These are phyloP conservation scores for Orthonyx spaldingii DNA, from an alignment of 2,113 vertebrate species.

Conservation along the genomic window DNA sequence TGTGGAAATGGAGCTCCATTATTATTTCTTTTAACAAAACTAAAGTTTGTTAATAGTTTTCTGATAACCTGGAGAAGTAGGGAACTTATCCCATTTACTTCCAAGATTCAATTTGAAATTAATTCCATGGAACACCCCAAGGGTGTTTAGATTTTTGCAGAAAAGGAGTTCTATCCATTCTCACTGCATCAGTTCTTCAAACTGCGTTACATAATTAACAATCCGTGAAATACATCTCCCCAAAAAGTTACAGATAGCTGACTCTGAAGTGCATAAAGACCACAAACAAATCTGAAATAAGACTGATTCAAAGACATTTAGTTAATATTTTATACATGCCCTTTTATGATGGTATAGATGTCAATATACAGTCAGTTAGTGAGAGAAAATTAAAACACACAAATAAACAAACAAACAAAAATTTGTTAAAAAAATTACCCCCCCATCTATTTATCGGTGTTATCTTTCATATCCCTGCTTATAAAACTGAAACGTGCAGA, in stretches of 20 bases:
- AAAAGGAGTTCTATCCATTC: constrained; percentile 1
- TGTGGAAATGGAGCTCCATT: constrained; percentile 3
- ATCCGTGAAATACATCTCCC: constrained; percentile 53
- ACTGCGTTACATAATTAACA: constrained; percentile 58
- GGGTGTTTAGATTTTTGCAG: constrained; percentile 29
- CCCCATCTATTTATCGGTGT: neutral
- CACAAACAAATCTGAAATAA: neutral
- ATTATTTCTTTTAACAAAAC: constrained; percentile 32
- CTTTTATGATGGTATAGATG: neutral
- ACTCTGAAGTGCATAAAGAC: constrained; percentile 25
- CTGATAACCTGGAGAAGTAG: constrained; percentile 20
- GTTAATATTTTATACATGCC: neutral
- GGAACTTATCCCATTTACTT: constrained; percentile 53
- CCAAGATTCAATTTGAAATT: constrained; percentile 55
- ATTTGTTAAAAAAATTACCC: accelerated
- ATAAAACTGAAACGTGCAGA: neutral
- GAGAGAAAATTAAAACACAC: neutral
- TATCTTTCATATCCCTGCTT: neutral
- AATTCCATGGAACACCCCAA: constrained; percentile 8
- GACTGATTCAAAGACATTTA: neutral
- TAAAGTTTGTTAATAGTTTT: constrained; percentile 48
- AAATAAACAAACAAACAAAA: neutral
- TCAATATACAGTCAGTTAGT: neutral
- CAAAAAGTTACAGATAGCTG: constrained; percentile 28
- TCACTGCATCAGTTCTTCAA: constrained; percentile 49